Base-by-base conservation (phyloP, 1,140 invertebrate species). In the Coptotermes formosanus region DNA sequence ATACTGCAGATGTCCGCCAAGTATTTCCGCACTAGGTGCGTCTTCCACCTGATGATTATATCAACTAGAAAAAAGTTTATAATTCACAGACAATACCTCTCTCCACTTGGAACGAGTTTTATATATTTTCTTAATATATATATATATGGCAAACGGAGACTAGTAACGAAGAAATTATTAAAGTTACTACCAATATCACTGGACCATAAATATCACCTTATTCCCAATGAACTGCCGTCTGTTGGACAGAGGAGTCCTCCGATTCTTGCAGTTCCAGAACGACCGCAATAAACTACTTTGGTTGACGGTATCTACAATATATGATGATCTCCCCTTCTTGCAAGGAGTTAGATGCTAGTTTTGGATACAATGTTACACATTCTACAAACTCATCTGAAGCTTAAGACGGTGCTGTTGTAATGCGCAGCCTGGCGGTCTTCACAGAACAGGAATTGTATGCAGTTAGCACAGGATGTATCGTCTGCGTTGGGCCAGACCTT, bases 131-230 rank as follows among this genome's bases (percentile, higher is more conserved):
- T 81, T 82, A 59, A 59, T 86, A 86, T 69, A 86, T 82, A 59
- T 86, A 86, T 69, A 86, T 82, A 87, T 87, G 85, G 85, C 87
- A 85, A 85, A 84, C 55, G 82, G 84, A 59, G 87, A 87, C 85
- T 86, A 86, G 85, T 86, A 87, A 87, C 87, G 86, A 87, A 48
- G 83, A 87, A 87, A 82, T 83, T 87, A 87, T 75, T 87, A n/a
- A 82, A 23, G 82, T 81, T 75, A 82, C 87, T 75, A 83, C 55
- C 59, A 83, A 87, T 86, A 86, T 87, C 84, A 88, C 85, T 87
- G 87, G 87, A 87, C 86, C 84, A 82, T 84, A 64, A 82, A 88
- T 69, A 85, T 83, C 84, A 87, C 86, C 52, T 75, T 75, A 43
- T 64, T 59, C 84, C 83, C 85, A 43, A 83, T 43, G 9, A 12